Conservation (phyloP, 1,140 invertebrate genomes). For the Aethina tumida region DNA sequence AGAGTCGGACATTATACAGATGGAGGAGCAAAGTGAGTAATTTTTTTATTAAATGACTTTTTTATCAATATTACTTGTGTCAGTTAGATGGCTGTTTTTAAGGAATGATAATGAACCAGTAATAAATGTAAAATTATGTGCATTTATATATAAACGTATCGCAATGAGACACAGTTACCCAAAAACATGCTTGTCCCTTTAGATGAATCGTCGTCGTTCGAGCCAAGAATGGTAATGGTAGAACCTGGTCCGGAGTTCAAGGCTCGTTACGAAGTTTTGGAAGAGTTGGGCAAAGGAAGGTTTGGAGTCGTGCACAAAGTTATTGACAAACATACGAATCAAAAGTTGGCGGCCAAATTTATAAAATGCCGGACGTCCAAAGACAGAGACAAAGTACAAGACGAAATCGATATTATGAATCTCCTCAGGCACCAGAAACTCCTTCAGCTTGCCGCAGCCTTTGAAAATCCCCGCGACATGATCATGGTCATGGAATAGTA, state of each 20-base stretch:
- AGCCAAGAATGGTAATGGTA: conserved; percentile 30
- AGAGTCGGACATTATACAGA: conserved; percentile 42
- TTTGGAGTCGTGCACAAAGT: conserved; percentile 71
- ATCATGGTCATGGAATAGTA: conserved; percentile 92
- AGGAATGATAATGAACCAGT: no score
- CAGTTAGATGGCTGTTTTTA: no score
- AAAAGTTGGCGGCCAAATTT: conserved; percentile 83
- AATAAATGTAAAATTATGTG: no score
- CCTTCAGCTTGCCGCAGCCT: conserved; percentile 78
- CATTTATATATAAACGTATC: no score
- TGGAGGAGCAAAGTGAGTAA: conserved; percentile 34
- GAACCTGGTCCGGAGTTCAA: conserved; percentile 49
- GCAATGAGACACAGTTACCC: no score
- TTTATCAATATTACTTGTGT: no score
- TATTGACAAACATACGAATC: conserved; percentile 56
- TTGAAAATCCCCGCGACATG: conserved; percentile 75
- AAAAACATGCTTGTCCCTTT: conserved; percentile 11
- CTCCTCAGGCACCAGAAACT: conserved; percentile 81
- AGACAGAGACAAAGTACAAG: conserved; percentile 76
- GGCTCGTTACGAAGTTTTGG: conserved; percentile 50
- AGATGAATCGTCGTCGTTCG: conserved; percentile 28
- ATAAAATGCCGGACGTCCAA: conserved; percentile 69
- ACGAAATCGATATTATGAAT: conserved; percentile 92
- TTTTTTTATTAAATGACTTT: no score
- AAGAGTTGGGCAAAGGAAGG: conserved; percentile 72